A percentile compares a stretch with the other conserved stretches of the same genome.
These are phyloP conservation scores for Etheostoma perlongum DNA, from an alignment of 2,797 vertebrate genomes.

Conservation along the genomic window DNA sequence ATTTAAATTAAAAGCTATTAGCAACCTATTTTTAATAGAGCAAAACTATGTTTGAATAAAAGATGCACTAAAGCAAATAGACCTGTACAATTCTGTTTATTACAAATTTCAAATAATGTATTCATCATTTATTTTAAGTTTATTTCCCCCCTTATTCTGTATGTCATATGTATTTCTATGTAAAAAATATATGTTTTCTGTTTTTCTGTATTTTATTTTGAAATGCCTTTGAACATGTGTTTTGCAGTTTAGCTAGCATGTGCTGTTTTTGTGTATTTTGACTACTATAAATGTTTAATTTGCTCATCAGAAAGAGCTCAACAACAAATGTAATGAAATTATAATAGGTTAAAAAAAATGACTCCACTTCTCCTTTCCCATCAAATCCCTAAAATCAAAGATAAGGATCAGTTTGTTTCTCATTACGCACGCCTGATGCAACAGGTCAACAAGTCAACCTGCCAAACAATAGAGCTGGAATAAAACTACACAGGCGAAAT, in stretches of 20 bases:
- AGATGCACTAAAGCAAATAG: neutral
- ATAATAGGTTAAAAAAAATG: neutral
- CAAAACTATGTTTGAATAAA: neutral
- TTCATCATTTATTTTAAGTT: neutral
- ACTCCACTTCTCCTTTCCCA: neutral
- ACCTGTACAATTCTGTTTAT: no score
- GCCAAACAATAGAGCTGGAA: slow-evolving; percentile 46
- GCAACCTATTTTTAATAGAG: neutral
- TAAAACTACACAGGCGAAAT: slow-evolving; percentile 52
- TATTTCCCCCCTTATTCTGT: neutral
- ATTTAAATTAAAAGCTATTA: neutral
- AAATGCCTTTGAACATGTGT: neutral
- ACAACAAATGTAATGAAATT: neutral
- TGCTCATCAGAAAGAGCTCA: neutral
- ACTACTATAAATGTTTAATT: neutral
- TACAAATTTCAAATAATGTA: no score
- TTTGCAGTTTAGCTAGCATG: no score
- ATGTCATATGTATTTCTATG: neutral
- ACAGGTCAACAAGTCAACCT: slow-evolving; percentile 51
- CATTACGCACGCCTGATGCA: slow-evolving; percentile 12
- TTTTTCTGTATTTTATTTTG: neutral
- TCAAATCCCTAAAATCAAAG: neutral
- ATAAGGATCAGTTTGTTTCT: slow-evolving; percentile 26
- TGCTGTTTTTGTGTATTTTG: neutral
- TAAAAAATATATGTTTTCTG: neutral